Conservation (phyloP, 2,113 vertebrate species). For the Girardinichthys multiradiatus region DNA sequence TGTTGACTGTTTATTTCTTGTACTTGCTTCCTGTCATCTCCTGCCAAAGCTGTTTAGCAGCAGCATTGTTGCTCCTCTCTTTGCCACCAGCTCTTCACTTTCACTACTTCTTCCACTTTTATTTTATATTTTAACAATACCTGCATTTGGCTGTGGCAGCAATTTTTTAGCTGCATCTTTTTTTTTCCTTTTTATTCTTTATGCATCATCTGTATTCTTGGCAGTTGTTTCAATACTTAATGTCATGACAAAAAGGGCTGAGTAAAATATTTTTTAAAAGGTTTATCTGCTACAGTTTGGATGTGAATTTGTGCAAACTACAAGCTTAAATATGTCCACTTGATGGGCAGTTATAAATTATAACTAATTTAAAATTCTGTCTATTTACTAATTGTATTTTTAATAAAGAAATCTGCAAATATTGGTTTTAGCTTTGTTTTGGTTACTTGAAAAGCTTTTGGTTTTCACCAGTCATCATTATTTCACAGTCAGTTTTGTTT, state of each 20-base stretch:
- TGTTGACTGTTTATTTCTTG: slow-evolving; percentile 78
- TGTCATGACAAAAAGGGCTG: slow-evolving; percentile 64
- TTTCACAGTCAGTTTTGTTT: not conserved
- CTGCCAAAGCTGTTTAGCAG: slow-evolving; percentile 80
- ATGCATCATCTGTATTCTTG: slow-evolving; percentile 75
- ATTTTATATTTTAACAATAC: slow-evolving; percentile 80
- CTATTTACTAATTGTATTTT: not conserved
- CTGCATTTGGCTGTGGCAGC: slow-evolving; percentile 75
- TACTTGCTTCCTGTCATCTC: slow-evolving; percentile 77
- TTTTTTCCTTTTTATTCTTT: slow-evolving; percentile 52
- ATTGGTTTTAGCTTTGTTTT: not conserved
- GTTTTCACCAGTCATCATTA: too few species aligned
- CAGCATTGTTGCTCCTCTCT: slow-evolving; percentile 71
- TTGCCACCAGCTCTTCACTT: slow-evolving; percentile 63
- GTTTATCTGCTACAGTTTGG: slow-evolving; percentile 36
- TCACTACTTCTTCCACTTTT: slow-evolving; percentile 47
- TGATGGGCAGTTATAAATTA: not conserved
- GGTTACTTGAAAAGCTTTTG: not conserved
- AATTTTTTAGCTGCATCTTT: slow-evolving; percentile 74
- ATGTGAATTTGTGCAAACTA: slow-evolving; percentile 21
- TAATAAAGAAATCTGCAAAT: not conserved
- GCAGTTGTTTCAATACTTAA: slow-evolving; percentile 77
- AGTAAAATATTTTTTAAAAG: slow-evolving; percentile 44
- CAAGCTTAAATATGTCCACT: not conserved
- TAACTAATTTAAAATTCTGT: not conserved